Evolutionary conservation across 2,113 vertebrate genomes (phyloP).

Genomic region (Albula goreensis): DNA sequence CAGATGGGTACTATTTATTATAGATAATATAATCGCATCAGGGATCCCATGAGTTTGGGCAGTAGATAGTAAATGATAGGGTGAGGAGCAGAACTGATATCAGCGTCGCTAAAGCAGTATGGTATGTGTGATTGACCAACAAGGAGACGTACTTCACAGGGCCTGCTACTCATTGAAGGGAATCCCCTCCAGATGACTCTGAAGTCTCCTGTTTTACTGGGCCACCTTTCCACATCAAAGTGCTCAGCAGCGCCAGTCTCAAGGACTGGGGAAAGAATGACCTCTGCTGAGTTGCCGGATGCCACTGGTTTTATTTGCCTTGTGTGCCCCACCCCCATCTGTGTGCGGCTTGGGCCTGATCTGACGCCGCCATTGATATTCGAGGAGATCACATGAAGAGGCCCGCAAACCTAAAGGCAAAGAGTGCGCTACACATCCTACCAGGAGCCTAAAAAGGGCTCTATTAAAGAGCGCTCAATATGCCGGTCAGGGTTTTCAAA

Average conservation of each 20-base stretch:
- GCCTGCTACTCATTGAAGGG: slow-evolving; percentile 54
- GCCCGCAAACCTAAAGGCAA: slow-evolving; percentile 68
- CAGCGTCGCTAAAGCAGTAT: slow-evolving; percentile 59
- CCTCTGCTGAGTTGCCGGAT: slow-evolving; percentile 66
- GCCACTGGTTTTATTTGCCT: slow-evolving; percentile 70
- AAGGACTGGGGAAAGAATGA: slow-evolving; percentile 70
- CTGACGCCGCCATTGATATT: slow-evolving; percentile 62
- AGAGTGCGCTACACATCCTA: slow-evolving; percentile 68
- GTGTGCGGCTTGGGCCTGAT: slow-evolving; percentile 53
- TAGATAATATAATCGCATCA: slow-evolving; percentile 46
- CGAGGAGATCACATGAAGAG: slow-evolving; percentile 68
- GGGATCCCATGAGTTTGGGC: slow-evolving; percentile 34
- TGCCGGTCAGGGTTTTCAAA: slow-evolving; percentile 75
- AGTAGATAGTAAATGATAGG: slow-evolving; percentile 34
- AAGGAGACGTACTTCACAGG: slow-evolving; percentile 39
- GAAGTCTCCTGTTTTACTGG: slow-evolving; percentile 63
- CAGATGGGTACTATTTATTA: slow-evolving; percentile 43
- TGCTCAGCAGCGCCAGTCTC: slow-evolving; percentile 45
- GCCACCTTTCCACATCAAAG: slow-evolving; percentile 69
- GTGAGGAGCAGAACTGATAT: slow-evolving; percentile 34
- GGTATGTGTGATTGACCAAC: slow-evolving; percentile 46
- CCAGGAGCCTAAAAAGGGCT: slow-evolving; percentile 70
- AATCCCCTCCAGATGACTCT: slow-evolving; percentile 51
- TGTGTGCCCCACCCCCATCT: slow-evolving; percentile 30
- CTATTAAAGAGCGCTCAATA: slow-evolving; percentile 73